A percentile compares a stretch with the other conserved stretches of the same genome.
Evolutionary conservation across 2,888 invertebrate genomes (phyloP).

Genomic region (Xanthorhoe designata): DNA sequence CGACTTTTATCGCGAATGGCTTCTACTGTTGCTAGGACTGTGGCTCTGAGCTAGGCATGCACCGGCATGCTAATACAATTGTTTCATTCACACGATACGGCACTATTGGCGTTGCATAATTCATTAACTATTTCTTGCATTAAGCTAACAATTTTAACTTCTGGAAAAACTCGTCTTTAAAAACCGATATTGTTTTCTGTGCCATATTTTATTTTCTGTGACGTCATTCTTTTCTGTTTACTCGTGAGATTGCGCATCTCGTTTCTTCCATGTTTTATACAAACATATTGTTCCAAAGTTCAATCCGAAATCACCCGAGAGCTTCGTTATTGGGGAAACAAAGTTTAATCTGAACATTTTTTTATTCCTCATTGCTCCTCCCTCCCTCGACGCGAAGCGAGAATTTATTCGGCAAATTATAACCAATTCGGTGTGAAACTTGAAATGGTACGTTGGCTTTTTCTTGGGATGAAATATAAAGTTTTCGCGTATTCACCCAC

Average conservation of each 20-base stretch:
- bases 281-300: slow-evolving; percentile 36
- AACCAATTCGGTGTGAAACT: slow-evolving; percentile 41
- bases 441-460: slow-evolving; percentile 29
- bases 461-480: slow-evolving; percentile 30
- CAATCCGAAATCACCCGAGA: slow-evolving; percentile 32
- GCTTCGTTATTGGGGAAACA: slow-evolving; percentile 34
- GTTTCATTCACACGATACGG: slow-evolving; percentile 31
- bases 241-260: slow-evolving; percentile 16
- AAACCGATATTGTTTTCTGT: slow-evolving; percentile 11
- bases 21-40: slow-evolving; percentile 9
- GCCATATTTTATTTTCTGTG: slow-evolving; percentile 15
- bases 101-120: slow-evolving; percentile 14
- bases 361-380: slow-evolving; percentile 31
- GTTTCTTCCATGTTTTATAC: slow-evolving; percentile 22
- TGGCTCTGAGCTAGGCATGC: slow-evolving; percentile 27
- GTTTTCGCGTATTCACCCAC: slow-evolving; percentile 20
- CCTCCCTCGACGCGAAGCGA: slow-evolving; percentile 28
- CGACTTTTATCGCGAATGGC: slow-evolving; percentile 28
- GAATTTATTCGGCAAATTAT: slow-evolving; percentile 46
- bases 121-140: slow-evolving; percentile 26
- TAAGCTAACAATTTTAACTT: slow-evolving; percentile 8
- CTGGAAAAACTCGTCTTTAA: slow-evolving; percentile 11
- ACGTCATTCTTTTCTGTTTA: slow-evolving; percentile 21
- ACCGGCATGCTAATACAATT: slow-evolving; percentile 29
- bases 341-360: slow-evolving; percentile 44